phyloP scores from a whole-genome alignment of 2,888 invertebrate genomes.

The Autographa gamma region DNA sequence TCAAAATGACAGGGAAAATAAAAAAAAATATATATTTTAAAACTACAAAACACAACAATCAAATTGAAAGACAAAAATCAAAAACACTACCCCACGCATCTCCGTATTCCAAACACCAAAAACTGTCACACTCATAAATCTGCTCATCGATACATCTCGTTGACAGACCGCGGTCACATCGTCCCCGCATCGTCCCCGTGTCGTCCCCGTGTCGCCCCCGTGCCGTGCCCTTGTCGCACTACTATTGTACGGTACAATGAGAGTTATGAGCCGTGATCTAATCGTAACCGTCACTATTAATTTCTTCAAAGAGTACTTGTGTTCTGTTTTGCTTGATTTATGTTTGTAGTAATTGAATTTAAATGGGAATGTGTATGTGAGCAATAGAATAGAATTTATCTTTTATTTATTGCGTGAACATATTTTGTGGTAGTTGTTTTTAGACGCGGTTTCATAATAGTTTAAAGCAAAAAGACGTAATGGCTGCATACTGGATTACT shows the following conservation, averaged over 20 bases:
- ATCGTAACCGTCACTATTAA: conserved; percentile 35
- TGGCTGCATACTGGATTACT: no score
- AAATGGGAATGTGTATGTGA: conserved; percentile 17
- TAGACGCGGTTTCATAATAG: background rate
- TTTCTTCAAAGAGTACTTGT: conserved; percentile 41
- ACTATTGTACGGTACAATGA: conserved; percentile 41
- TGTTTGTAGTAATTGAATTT: conserved; percentile 30
- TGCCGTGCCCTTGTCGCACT: conserved; percentile 10
- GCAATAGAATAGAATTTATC: conserved; percentile 13
- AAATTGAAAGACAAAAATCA: background rate
- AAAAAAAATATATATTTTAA: no score
- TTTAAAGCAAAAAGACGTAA: no score
- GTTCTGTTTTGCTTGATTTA: conserved; percentile 34
- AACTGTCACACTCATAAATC: conserved; percentile 50
- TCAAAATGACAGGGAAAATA: no score
- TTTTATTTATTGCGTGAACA: background rate
- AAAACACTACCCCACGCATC: conserved; percentile 13
- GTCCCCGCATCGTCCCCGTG: conserved; percentile 25
- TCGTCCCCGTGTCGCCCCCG: conserved; percentile 27
- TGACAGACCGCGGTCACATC: conserved; percentile 53
- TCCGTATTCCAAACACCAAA: conserved; percentile 8
- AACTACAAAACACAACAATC: background rate
- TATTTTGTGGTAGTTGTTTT: background rate
- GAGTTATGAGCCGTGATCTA: conserved; percentile 57
- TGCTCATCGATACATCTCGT: conserved; percentile 57